Evolutionary conservation across 2,113 vertebrate genomes (phyloP), one percentile per base, ranked within the genome.

Genomic region (Laticauda colubrina): DNA sequence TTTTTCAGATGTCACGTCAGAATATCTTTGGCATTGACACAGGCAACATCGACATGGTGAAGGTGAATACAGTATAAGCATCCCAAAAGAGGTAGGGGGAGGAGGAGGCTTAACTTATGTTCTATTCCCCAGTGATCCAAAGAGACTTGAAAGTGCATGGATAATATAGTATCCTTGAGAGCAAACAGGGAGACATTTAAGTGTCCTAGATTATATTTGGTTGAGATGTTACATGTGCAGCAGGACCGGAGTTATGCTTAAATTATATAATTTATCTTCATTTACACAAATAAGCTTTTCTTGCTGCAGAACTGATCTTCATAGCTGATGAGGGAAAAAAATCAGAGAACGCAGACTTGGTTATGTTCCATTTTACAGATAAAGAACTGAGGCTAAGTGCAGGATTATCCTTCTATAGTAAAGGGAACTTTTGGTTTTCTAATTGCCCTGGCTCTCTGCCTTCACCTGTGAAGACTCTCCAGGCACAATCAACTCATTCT

Each of bases 401-500:
- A 75, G 21, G n/a, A 21, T 23, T 43, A 90, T 6, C n/a, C n/a
- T 23, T 85, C 23, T 39, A 57, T 2, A 15, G 69, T 34, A 75
- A 75, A 75, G 64, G 64, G 64, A 45, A 34, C 29, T 24, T 93
- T 55, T 51, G 39, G 34, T 61, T 93, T 90, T 56, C 29, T 61
- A 85, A 59, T 57, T 11, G 54, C 20, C 39, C 90, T 91, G 64
- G 54, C 64, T 45, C 90, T 14, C 54, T 88, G 93, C 29, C 61
- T 85, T 86, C 3, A 29, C 53, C 34, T 9, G 6, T 39, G 21
- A 15, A 54, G 39, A 24, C 48, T 34, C 90, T n/a, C 43, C 34
- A 81, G 55, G 39, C 45, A 93, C 88, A 93, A 61, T 29, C 10
- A 81, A 9, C 45, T 64, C 75, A 88, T 93, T 90, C 45, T 93